Evolutionary conservation across 2,797 vertebrate genomes (phyloP).

Genomic region (Coregonus sp.): DNA sequence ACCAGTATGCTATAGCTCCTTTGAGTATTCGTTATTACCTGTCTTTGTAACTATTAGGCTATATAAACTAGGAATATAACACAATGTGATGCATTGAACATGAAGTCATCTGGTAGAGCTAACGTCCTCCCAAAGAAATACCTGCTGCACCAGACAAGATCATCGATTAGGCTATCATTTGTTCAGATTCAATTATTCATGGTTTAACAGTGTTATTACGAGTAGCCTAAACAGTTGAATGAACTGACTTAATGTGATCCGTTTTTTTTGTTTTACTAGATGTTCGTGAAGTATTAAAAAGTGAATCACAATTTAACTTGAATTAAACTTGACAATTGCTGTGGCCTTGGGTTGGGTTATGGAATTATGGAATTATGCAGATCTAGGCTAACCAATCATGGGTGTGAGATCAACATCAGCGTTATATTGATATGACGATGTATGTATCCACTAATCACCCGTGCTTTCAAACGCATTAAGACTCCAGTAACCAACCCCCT

Average conservation of each 20-base stretch:
- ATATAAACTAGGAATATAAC: background rate
- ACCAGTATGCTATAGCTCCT: background rate
- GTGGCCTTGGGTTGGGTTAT: too few species aligned
- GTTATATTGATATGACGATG: slow-evolving; percentile 59
- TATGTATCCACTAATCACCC: slow-evolving; percentile 25
- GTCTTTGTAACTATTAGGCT: background rate
- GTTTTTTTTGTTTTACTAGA: too few species aligned
- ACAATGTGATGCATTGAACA: background rate
- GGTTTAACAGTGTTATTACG: background rate
- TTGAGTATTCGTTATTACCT: background rate
- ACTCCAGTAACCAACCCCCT: slow-evolving; percentile 53
- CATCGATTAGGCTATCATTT: background rate
- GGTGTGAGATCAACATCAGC: background rate
- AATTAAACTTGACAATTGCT: too few species aligned
- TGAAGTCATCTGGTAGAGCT: background rate
- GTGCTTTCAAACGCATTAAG: slow-evolving; percentile 51
- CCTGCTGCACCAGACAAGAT: background rate
- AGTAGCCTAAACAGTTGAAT: background rate
- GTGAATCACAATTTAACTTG: too few species aligned
- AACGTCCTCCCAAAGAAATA: background rate
- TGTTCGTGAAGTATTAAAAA: too few species aligned
- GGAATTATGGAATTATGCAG: background rate
- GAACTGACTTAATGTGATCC: background rate
- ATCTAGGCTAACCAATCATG: background rate
- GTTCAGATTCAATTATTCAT: background rate